Conservation (phyloP, 2,888 invertebrate species). For the Nasonovia ribisnigri region DNA sequence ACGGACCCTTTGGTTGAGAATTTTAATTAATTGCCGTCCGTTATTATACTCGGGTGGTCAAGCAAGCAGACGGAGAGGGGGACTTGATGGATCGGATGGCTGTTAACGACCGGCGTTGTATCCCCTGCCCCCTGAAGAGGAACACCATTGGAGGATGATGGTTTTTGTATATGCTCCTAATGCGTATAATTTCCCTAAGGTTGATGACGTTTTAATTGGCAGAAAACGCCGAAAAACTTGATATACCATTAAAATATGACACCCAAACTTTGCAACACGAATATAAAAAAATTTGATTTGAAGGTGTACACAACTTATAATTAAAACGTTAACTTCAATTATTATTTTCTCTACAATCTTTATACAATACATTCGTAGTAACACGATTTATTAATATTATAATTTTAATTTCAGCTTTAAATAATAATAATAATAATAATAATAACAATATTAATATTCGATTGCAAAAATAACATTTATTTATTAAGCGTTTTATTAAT, state of each 20-base stretch:
- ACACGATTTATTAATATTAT: background rate
- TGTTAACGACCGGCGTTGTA: constrained; percentile 62
- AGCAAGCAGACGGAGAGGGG: constrained; percentile 39
- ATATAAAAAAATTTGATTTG: background rate
- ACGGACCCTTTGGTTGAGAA: constrained; percentile 58
- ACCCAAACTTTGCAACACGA: background rate
- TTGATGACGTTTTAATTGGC: constrained; percentile 58
- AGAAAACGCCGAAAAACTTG: constrained; percentile 41
- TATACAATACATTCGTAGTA: background rate
- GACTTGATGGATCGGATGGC: constrained; percentile 61
- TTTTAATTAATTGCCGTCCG: constrained; percentile 63
- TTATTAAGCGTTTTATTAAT: background rate
- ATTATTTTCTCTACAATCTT: background rate
- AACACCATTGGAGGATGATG: constrained; percentile 20
- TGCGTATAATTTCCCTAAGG: constrained; percentile 50
- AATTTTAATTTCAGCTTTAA: background rate
- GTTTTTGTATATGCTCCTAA: constrained; percentile 48
- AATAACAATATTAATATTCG: background rate
- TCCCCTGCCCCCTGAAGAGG: background rate
- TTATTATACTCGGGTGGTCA: constrained; percentile 65
- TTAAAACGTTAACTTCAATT: background rate
- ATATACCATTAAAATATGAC: constrained; percentile 30
- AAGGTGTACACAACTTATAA: background rate
- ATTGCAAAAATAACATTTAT: background rate
- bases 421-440: background rate